These are phyloP conservation scores for Lasioglossum calceatum DNA, from an alignment of 2,888 invertebrate species.

Conservation along the genomic window DNA sequence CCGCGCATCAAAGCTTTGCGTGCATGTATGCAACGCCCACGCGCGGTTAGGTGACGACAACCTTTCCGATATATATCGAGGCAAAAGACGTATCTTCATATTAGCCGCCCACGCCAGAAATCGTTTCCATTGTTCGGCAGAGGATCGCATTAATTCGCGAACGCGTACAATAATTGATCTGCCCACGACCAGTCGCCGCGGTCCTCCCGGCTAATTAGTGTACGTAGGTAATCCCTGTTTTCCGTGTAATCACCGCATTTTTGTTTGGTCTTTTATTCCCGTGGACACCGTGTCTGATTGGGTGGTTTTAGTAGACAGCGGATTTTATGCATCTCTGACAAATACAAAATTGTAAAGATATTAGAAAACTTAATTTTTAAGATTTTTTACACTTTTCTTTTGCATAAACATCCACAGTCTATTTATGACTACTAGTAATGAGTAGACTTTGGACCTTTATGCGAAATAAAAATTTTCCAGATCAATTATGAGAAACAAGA, in stretches of 20 bases:
- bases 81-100: conserved; percentile 53
- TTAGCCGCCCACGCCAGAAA: conserved; percentile 60
- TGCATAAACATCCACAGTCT: neutral
- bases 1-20: conserved; percentile 36
- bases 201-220: conserved; percentile 53
- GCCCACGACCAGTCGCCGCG: conserved; percentile 48
- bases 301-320: neutral
- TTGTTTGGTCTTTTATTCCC: neutral
- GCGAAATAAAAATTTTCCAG: no score
- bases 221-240: conserved; percentile 4
- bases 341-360: neutral
- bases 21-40: conserved; percentile 52
- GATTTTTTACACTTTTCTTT: neutral
- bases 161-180: conserved; percentile 60
- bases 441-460: no score
- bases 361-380: no score
- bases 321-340: neutral
- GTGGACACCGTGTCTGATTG: neutral
- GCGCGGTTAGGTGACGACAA: conserved; percentile 48
- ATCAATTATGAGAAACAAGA: no score
- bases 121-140: conserved; percentile 62
- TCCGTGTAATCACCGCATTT: neutral
- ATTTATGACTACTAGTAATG: no score
- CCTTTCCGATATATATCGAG: conserved; percentile 58
- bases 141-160: conserved; percentile 61